Evolutionary conservation across 2,113 vertebrate genomes (phyloP), one percentile per base, ranked within the genome.

Genomic region (Cebus imitator): DNA sequence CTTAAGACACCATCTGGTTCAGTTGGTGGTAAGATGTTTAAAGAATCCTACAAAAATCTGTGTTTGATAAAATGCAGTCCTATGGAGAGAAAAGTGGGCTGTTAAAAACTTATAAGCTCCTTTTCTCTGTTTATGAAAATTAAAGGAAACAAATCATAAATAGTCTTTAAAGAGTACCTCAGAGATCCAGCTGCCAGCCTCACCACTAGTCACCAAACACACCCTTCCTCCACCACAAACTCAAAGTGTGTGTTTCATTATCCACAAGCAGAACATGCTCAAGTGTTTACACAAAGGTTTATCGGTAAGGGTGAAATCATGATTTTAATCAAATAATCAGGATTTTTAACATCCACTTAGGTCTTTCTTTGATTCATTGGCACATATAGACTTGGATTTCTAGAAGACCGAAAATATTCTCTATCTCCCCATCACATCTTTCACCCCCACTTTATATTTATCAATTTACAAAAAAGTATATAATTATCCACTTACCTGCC

Each of bases 1-100:
- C 76, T 96, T 94, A 92, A 86, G 89, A 86, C 92, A 80, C 52
- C 70, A 95, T 94, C 93, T 98, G 92, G 93, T 76, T 97, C 81
- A 92, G 61, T 30, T 82, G 83, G 84, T 95, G 86, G 94, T 66
- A 97, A 92, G 78, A 87, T 50, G 94, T 91, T 52, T 52, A 85
- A 89, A 84, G 58, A 90, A 91, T 30, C 17, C 57, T 89, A 61
- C 75, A 85, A 97, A 97, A 95, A 94, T 4, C 30, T 75, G 6
- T 37, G 9, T 37, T 32, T 40, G 40, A 86, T 70, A 70, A 89
- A 93, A 93, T 64, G 2, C 20, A 91, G 45, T 57, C 32, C 50
- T 83, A 55, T 58, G 12, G 80, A 68, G 25, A 95, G 43, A 14
- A 81, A 84, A 57, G 1, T 27, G 13, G 55, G 21, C 43, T 76